phyloP scores from a whole-genome alignment of 2,113 vertebrate species.

The Edolisoma coerulescens region DNA sequence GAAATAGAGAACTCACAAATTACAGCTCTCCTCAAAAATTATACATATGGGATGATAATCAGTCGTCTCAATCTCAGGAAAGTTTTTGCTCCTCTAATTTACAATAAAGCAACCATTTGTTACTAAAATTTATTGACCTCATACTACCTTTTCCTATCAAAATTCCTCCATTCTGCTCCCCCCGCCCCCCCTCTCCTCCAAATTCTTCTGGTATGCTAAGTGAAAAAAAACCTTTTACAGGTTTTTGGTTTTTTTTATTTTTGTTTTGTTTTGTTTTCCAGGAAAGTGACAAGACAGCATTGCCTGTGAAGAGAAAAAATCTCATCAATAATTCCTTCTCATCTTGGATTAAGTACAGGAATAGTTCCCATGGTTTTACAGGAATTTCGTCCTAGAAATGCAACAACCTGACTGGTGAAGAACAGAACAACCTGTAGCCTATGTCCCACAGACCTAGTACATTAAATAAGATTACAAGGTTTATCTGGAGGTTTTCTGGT shows the following conservation, averaged over 20 bases:
- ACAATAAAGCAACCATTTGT: background rate
- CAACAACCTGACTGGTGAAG: background rate
- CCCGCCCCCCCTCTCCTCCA: rapidly evolving
- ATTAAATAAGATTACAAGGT: background rate
- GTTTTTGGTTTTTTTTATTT: background rate
- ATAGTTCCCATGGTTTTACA: background rate
- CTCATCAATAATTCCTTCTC: background rate
- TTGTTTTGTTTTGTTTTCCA: background rate
- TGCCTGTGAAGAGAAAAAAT: background rate
- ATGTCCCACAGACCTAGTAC: background rate
- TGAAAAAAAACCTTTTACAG: background rate
- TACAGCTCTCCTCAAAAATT: background rate
- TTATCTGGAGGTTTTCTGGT: background rate
- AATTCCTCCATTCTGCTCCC: background rate
- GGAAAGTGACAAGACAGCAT: background rate
- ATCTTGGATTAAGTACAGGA: background rate
- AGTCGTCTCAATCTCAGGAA: no score
- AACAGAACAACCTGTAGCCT: background rate
- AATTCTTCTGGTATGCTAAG: background rate
- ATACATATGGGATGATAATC: background rate
- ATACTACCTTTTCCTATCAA: background rate
- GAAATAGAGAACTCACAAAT: background rate
- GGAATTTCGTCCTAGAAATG: background rate
- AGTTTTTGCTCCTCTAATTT: background rate
- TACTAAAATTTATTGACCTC: background rate